Evolutionary conservation across 2,888 invertebrate genomes (phyloP), one percentile per base, ranked within the genome.

Genomic region (Blastobasis adustella): DNA sequence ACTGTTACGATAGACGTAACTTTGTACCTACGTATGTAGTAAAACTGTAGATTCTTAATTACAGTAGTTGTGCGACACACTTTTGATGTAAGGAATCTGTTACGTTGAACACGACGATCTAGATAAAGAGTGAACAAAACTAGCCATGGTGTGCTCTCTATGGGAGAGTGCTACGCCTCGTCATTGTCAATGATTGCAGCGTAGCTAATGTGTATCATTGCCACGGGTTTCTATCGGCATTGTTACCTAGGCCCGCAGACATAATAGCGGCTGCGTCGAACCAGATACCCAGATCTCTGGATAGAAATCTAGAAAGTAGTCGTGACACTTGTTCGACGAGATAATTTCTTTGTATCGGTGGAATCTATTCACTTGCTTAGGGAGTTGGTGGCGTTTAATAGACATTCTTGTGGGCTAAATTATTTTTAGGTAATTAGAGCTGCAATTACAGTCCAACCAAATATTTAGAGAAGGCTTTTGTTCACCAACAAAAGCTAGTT

Each of bases 271-370:
- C 71, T 61, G 52, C 71, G 69, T 59, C 69, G 80, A 76, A 80
- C 83, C 76, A 78, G 73, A 81, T 82, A 82, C 76, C 77, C 68
- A 78, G 74, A 78, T 82, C 71, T 67, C 62, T 62, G 56, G 56
- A 60, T 62, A 65, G 62, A 66, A 65, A 64, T 59, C 59, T 73
- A 73, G 72, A 77, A 78, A 75, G 74, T 65, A 60, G 39, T 40
- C 38, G 63, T 66, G 63, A 57, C 62, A 65, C 59, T 56, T 54
- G 36, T 41, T 9, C 42, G 58, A 61, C 53, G 9, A 42, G 42
- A 43, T 51, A 50, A 23, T 23, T 23, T 23, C 2, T 23, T 23
- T 23, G 23, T 23, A 23, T 23, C 23, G 23, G 23, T 23, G 3
- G 23, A 23, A 23, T 23, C 23, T 23, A 23, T 23, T 23, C 23